Percentiles rank a stretch among this genome's conserved stretches.
Evolutionary conservation across 1,140 invertebrate genomes (phyloP).

Genomic region (Teleopsis dalmanni): DNA sequence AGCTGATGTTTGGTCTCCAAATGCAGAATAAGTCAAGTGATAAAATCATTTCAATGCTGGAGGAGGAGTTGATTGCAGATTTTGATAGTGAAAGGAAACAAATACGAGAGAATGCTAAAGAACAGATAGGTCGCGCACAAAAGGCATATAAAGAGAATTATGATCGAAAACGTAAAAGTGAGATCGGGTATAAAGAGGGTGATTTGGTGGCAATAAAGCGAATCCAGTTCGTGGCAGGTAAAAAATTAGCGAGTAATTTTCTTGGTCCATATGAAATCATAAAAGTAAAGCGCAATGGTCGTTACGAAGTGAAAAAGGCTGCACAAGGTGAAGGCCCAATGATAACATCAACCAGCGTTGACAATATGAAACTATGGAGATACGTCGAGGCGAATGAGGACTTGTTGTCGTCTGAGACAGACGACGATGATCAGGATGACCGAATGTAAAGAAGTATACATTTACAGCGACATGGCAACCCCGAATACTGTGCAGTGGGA

Average conservation of each 20-base stretch:
- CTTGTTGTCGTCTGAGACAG: not conserved
- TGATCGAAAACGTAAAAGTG: not conserved
- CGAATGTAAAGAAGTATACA: not conserved
- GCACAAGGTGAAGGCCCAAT: not conserved
- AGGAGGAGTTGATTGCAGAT: not conserved
- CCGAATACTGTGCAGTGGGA: no score
- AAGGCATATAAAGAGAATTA: not conserved
- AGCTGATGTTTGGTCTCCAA: no score
- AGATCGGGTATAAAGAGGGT: not conserved
- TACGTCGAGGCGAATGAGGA: not conserved
- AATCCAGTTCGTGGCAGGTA: not conserved
- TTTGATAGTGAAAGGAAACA: not conserved
- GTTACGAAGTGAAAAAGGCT: not conserved
- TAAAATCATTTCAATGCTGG: no score
- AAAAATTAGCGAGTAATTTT: not conserved
- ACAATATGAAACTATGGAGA: conserved; percentile 14
- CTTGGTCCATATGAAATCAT: not conserved
- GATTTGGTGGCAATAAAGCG: not conserved
- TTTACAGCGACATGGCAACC: no score
- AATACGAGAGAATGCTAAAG: not conserved
- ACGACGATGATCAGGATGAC: not conserved
- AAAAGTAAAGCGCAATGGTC: not conserved
- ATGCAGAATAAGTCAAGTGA: no score
- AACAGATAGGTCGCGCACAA: not conserved
- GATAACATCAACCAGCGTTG: not conserved